These are phyloP conservation scores for Equus przewalskii DNA, from an alignment of 2,113 vertebrate species.

Conservation along the genomic window DNA sequence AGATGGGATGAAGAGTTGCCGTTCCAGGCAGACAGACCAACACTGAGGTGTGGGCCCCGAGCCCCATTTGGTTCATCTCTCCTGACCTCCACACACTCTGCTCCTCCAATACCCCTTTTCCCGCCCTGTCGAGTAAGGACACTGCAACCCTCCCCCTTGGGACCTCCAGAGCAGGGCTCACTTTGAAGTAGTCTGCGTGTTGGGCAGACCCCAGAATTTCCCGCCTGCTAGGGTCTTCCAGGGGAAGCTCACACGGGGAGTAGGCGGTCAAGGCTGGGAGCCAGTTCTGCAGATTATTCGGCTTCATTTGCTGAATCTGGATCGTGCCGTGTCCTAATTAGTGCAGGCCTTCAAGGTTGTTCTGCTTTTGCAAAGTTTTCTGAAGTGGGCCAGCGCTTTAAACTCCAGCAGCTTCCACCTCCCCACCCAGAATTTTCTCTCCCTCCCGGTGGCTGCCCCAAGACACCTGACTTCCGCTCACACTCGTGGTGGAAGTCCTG, in stretches of 20 bases:
- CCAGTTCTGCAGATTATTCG: neutral
- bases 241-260: neutral
- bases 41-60: neutral
- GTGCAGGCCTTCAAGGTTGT: neutral
- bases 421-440: neutral
- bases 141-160: neutral
- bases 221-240: neutral
- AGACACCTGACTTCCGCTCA: neutral
- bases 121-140: neutral
- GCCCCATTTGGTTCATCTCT: accelerated
- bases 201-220: neutral
- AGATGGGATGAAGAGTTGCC: accelerated
- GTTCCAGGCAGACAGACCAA: neutral
- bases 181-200: neutral
- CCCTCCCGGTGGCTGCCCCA: neutral
- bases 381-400: neutral
- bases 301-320: neutral
- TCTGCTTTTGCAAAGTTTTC: neutral
- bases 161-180: neutral
- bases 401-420: neutral
- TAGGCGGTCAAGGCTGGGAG: neutral
- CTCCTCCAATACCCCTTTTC: neutral
- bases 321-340: constrained; percentile 29
- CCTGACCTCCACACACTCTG: neutral
- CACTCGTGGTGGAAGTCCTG: accelerated